Evolutionary conservation across 92 coral and sea anemone species (phyloP), one percentile per base, ranked within the genome.

Genomic region (Phenganax stokvisi): DNA sequence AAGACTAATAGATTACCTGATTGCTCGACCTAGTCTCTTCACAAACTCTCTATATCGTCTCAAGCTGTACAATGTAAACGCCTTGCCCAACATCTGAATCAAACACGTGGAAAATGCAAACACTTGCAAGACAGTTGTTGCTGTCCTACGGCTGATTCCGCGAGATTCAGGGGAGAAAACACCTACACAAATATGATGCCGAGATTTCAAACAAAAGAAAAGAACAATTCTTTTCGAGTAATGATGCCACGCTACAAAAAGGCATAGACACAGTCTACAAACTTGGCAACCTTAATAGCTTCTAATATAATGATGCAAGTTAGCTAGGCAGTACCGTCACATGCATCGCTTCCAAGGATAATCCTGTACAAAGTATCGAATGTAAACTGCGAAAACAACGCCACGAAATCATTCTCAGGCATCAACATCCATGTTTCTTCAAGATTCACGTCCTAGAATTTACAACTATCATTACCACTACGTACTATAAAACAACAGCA

Each of bases 331-430:
- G 89, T 89, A 15, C 86, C 89, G 9, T 87, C 85, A 63, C 85
- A 81, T 10, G 92, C 89, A 76, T 96, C 96, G 84, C 89, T 87
- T 85, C 90, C 92, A 25, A 92, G 82, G 61, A 96, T 87, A 73
- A 90, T 92, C 79, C 88, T 90, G 77, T 90, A 96, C 65, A 92
- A 83, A n/a, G 90, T 90, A 86, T 96, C 99, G 86, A 96, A 96
- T 15, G 97, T 92, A 54, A 96, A 96, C 90, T 96, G 99, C 1
- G 86, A 78, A 84, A 96, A 96, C 9, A 96, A 74, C 0, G 90
- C 89, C 31, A 91, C 85, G 3, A 96, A 88, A 75, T 96, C 99
- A 65, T 86, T 87, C 87, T 96, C 99, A 60, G 90, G 96, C 64
- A 96, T 85, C 57, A 96, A 51, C 85, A 88, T 82, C 99, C 99